These are phyloP conservation scores for Diabrotica virgifera DNA, from an alignment of 1,140 invertebrate genomes.

Conservation along the genomic window DNA sequence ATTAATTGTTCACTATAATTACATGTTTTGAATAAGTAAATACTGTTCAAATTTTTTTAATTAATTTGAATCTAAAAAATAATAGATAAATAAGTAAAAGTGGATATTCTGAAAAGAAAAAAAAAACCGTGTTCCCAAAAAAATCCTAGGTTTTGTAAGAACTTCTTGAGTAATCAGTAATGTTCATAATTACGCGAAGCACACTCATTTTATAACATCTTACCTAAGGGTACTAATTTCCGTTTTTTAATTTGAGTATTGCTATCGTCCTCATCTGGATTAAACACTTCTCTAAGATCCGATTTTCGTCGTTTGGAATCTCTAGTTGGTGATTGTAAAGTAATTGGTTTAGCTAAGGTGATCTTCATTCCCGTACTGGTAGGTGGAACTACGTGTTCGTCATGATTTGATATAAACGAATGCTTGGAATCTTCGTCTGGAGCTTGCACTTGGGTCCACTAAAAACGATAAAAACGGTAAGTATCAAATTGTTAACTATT, in stretches of 20 bases:
- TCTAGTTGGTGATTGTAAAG: slow-evolving; percentile 47
- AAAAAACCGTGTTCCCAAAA: too few species aligned
- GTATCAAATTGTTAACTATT: background rate
- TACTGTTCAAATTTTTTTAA: too few species aligned
- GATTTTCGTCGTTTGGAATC: slow-evolving; percentile 49
- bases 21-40: too few species aligned
- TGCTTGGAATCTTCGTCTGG: slow-evolving; percentile 45
- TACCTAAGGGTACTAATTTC: slow-evolving; percentile 80
- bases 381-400: slow-evolving; percentile 36
- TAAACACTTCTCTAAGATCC: slow-evolving; percentile 87
- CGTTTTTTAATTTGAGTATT: slow-evolving; percentile 66
- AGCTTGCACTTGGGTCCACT: slow-evolving; percentile 46
- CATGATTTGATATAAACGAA: slow-evolving; percentile 41
- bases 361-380: slow-evolving; percentile 45
- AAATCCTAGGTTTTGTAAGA: too few species aligned
- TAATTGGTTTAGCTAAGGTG: slow-evolving; percentile 43
- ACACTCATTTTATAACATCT: background rate
- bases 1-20: too few species aligned
- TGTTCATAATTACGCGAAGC: too few species aligned
- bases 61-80: too few species aligned
- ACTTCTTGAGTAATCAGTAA: too few species aligned
- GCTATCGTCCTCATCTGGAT: slow-evolving; percentile 82
- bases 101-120: too few species aligned
- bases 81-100: too few species aligned
- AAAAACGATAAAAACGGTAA: slow-evolving; percentile 8